Evolutionary conservation across 2,888 invertebrate species (phyloP).

Genomic region (Dynastes grantii): DNA sequence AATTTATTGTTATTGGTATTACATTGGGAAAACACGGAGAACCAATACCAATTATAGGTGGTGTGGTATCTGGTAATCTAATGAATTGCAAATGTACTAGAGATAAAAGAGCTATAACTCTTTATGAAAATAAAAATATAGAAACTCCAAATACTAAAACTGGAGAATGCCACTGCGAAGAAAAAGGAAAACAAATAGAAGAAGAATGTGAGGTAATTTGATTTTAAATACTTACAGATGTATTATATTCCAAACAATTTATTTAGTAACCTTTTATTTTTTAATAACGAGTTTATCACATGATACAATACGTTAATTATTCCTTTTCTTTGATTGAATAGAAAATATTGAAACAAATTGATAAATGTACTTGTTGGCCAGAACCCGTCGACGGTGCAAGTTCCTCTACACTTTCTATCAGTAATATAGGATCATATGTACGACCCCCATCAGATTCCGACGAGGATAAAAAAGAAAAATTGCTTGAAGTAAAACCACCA

Average conservation of each 20-base stretch:
- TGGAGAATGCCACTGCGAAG: slow-evolving; percentile 23
- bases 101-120: slow-evolving; percentile 8
- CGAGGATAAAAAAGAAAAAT: slow-evolving; percentile 16
- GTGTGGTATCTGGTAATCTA: slow-evolving; percentile 8
- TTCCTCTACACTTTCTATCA: slow-evolving; percentile 31
- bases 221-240: background rate
- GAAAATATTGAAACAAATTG: slow-evolving; percentile 1
- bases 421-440: slow-evolving; percentile 27
- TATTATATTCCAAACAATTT: background rate
- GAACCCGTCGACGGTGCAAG: slow-evolving; percentile 8
- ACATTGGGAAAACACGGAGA: slow-evolving; percentile 23
- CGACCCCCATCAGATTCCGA: slow-evolving; percentile 15
- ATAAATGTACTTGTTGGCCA: slow-evolving; percentile 44
- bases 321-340: background rate
- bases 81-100: slow-evolving; percentile 24
- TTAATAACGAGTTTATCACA: background rate
- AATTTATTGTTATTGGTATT: slow-evolving; percentile 46
- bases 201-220: slow-evolving; percentile 5
- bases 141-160: background rate
- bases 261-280: background rate
- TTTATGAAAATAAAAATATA: background rate
- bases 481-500: slow-evolving; percentile 44
- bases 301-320: background rate
- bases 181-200: slow-evolving; percentile 13
- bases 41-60: slow-evolving; percentile 45